Base-by-base conservation (phyloP, 2,797 vertebrate genomes). In the Pygocentrus nattereri region DNA sequence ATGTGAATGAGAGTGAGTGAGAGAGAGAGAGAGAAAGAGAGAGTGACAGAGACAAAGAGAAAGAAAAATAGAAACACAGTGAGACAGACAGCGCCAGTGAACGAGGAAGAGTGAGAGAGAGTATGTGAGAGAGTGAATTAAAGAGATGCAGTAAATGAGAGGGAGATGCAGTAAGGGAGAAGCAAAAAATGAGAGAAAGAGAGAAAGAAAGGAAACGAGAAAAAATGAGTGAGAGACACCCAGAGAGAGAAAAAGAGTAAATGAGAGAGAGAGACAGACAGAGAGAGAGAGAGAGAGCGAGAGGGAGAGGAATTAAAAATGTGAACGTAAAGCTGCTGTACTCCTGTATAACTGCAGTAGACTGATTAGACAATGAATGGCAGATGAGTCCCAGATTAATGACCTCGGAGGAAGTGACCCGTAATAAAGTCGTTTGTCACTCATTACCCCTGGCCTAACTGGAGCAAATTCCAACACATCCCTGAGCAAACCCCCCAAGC, bases 331-430 rank as follows among this genome's bases (percentile, higher is more conserved):
- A n/a, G 30, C 52, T 54, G 62, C 67, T 77, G 67, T 64, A 75
- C 59, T 74, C 23, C 47, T 47, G 69, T 47, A 31, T 77, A 49
- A 76, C 65, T 67, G 77, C 86, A 83, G 87, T 89, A 78, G 89
- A 90, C 89, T 89, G 78, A 86, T 89, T 74, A 85, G 86, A 86
- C 80, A 86, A 89, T 89, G 84, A 76, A 88, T 87, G 87, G 87
- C 89, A 90, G 90, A 89, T 90, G 82, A 88, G 82, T 79, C 85
- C 84, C 64, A 59, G 58, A 77, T 80, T 77, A 89, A 92, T 86
- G 89, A 93, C 91, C 89, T 90, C 87, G 81, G 85, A 93, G 68
- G 87, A 93, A 93, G 87, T 94, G 93, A 94, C 86, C 93, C 89
- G 85, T 89, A 83, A 92, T 89, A 78, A 83, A 93, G 91, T 88